Evolutionary conservation across 2,113 vertebrate species (phyloP).

Genomic region (Cyprinus carpio): DNA sequence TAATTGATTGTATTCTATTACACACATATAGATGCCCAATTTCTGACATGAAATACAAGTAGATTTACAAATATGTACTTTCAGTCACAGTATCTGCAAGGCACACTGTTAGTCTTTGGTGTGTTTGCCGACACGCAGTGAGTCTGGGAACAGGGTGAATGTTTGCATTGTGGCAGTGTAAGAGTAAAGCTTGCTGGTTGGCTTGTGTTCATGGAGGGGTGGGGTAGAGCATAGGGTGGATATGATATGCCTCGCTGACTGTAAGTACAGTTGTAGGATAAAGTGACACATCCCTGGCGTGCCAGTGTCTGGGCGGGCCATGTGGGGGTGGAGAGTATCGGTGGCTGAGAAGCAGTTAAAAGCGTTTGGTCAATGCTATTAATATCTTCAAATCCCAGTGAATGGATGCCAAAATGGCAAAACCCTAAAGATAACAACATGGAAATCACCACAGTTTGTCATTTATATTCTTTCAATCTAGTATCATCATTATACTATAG

Average conservation of each 20-base stretch:
- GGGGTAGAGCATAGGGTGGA: slow-evolving; percentile 40
- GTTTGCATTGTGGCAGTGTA: slow-evolving; percentile 39
- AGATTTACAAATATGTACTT: slow-evolving; percentile 14
- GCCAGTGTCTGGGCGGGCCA: slow-evolving; percentile 47
- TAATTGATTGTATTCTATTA: neutral
- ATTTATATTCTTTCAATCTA: neutral
- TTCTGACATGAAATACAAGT: neutral
- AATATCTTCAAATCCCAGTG: neutral
- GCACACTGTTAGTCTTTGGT: slow-evolving; percentile 22
- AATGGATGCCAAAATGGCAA: neutral
- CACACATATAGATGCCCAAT: neutral
- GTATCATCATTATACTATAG: neutral
- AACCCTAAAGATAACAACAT: neutral
- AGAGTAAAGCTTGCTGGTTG: slow-evolving; percentile 38
- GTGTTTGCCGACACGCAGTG: slow-evolving; percentile 14
- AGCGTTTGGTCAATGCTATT: neutral
- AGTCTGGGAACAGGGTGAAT: slow-evolving; percentile 30
- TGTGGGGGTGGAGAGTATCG: slow-evolving; percentile 10
- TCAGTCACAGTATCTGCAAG: slow-evolving; percentile 10
- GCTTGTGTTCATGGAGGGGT: slow-evolving; percentile 46
- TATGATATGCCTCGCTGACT: slow-evolving; percentile 48
- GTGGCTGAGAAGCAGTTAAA: slow-evolving; percentile 36
- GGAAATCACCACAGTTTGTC: neutral
- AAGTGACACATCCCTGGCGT: slow-evolving; percentile 47
- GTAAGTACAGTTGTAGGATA: slow-evolving; percentile 45